A percentile compares a stretch with the other conserved stretches of the same genome.
phyloP scores from a whole-genome alignment of 2,888 invertebrate species.

The Chrysopilus asiliformis region DNA sequence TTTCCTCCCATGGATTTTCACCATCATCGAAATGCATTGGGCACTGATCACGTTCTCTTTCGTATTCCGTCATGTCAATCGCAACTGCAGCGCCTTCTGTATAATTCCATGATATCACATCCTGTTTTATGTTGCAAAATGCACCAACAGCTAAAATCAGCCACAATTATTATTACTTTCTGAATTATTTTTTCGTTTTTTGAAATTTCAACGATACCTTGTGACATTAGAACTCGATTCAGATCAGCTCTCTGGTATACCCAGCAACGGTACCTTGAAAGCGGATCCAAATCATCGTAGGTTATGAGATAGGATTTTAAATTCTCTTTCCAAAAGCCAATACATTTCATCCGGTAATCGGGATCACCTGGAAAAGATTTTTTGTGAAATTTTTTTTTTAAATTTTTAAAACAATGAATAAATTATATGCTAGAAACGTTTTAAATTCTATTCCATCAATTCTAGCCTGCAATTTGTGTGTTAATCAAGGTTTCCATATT shows the following conservation, averaged over 20 bases:
- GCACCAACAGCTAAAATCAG: slow-evolving; percentile 5
- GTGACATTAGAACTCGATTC: slow-evolving; percentile 69
- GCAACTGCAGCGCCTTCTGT: slow-evolving; percentile 89
- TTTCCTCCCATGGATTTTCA: slow-evolving; percentile 64
- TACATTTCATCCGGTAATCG: slow-evolving; percentile 93
- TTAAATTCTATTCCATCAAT: no score
- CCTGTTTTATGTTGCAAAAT: slow-evolving; percentile 56
- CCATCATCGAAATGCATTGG: slow-evolving; percentile 97
- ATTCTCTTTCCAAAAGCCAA: slow-evolving; percentile 97
- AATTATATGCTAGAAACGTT: no score
- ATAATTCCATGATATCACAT: slow-evolving; percentile 76
- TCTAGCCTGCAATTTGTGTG: no score
- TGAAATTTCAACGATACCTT: slow-evolving; percentile 27
- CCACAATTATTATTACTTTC: background rate
- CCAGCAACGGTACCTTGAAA: slow-evolving; percentile 94
- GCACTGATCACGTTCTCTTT: slow-evolving; percentile 88
- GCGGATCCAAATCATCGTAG: slow-evolving; percentile 89
- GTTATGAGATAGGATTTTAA: slow-evolving; percentile 91
- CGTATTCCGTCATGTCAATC: slow-evolving; percentile 81
- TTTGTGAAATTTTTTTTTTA: no score
- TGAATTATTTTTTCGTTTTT: background rate
- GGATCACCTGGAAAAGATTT: slow-evolving; percentile 57
- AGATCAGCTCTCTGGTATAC: slow-evolving; percentile 92
- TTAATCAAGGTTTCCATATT: background rate
- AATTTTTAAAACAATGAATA: no score